Evolutionary conservation across 1,140 invertebrate genomes (phyloP).

Genomic region (Zaprionus kolodkinae): DNA sequence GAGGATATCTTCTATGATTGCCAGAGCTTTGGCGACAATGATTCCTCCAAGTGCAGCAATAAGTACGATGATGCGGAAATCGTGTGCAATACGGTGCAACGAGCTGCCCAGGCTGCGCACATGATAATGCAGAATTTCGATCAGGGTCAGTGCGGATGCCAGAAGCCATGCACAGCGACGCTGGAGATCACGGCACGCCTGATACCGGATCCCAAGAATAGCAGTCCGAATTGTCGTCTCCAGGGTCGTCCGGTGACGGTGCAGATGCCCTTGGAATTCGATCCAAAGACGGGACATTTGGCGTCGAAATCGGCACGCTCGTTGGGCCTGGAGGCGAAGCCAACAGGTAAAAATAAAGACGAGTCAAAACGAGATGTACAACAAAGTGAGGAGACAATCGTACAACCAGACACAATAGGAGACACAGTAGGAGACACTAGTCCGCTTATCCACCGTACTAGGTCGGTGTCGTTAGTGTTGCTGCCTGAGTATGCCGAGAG

Average conservation of each 20-base stretch:
- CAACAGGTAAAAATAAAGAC: constrained; percentile 7
- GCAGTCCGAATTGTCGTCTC: not conserved
- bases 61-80: constrained; percentile 35
- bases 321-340: not conserved
- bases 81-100: constrained; percentile 38
- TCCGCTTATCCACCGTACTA: no score
- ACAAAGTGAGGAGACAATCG: no score
- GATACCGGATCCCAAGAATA: constrained; percentile 25
- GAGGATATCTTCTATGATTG: constrained; percentile 67
- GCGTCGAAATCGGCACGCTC: not conserved
- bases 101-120: constrained; percentile 39
- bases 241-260: constrained; percentile 61
- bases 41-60: no score
- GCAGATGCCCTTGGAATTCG: constrained; percentile 64
- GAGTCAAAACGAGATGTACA: no score
- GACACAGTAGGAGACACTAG: no score
- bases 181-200: constrained; percentile 63
- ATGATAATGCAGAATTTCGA: constrained; percentile 55
- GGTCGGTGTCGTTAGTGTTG: no score
- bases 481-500: no score
- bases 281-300: constrained; percentile 51
- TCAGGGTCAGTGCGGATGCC: not conserved
- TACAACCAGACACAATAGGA: no score
- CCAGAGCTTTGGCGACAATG: constrained; percentile 17
- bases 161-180: constrained; percentile 40